These are phyloP conservation scores for Phallusia fumigata DNA, from an alignment of 23 tunicate species.

Conservation along the genomic window DNA sequence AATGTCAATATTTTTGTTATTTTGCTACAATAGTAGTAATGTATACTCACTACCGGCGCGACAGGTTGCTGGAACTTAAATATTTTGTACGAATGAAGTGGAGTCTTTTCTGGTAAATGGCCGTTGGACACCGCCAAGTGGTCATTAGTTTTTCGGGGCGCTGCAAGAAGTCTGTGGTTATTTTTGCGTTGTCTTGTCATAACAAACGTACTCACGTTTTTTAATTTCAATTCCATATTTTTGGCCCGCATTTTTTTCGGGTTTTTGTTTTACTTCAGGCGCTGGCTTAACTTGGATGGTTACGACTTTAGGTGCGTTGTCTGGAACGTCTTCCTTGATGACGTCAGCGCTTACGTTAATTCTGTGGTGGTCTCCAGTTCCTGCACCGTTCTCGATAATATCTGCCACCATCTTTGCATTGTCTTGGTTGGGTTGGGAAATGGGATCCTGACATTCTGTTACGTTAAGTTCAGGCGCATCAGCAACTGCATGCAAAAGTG, in stretches of 20 bases:
- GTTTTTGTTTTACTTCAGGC: not conserved
- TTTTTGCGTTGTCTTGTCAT: too few species aligned
- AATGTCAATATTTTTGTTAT: too few species aligned
- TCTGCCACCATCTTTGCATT: not conserved
- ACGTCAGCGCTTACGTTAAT: slow-evolving; percentile 5
- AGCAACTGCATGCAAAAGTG: not conserved
- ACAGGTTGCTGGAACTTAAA: not conserved
- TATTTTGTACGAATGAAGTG: slow-evolving; percentile 24
- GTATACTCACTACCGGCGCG: not conserved
- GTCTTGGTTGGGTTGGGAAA: not conserved
- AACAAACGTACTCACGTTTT: not conserved
- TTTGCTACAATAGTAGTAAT: too few species aligned
- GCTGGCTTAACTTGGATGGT: not conserved
- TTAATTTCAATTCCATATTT: not conserved
- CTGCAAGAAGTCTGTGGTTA: too few species aligned
- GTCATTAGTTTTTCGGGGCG: not conserved
- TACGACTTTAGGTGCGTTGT: not conserved
- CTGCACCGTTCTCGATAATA: not conserved
- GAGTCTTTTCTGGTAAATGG: not conserved
- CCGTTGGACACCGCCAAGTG: not conserved
- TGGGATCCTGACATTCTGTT: not conserved
- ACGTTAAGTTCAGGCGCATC: not conserved
- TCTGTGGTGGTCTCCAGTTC: not conserved
- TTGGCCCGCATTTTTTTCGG: not conserved
- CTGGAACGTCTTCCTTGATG: not conserved